Evolutionary conservation across 2,888 invertebrate genomes (phyloP).

Genomic region (Drosophila nr. perissopoda): DNA sequence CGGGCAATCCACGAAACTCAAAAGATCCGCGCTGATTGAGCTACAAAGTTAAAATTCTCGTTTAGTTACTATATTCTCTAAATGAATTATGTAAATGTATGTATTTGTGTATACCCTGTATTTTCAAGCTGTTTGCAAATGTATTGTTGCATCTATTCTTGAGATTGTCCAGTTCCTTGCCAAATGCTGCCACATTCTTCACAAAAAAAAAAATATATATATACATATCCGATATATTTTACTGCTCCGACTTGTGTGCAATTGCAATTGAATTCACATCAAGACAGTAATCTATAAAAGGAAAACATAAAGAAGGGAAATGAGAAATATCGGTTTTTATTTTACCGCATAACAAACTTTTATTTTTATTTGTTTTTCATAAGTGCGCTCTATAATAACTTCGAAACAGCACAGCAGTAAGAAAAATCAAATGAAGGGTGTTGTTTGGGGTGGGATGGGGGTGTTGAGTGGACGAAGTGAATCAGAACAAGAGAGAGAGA

Average conservation of each 20-base stretch:
- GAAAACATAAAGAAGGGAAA: background rate
- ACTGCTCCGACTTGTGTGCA: background rate
- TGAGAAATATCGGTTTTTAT: background rate
- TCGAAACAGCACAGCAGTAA: background rate
- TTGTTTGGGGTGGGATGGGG: background rate
- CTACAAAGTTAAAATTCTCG: constrained; percentile 62
- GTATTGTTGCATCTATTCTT: constrained; percentile 82
- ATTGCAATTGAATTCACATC: background rate
- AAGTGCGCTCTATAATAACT: background rate
- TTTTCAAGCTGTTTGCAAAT: constrained; percentile 62
- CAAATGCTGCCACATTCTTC: constrained; percentile 44
- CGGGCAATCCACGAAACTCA: constrained; percentile 83
- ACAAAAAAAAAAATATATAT: too few relatives aligned
- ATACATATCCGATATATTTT: background rate
- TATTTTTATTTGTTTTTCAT: background rate
- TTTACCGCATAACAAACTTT: background rate
- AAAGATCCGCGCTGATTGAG: constrained; percentile 85
- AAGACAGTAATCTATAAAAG: background rate
- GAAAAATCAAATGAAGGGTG: too few relatives aligned
- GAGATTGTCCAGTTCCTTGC: constrained; percentile 85
- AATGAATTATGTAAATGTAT: background rate
- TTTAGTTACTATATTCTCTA: background rate
- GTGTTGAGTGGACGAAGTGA: background rate
- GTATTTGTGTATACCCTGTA: constrained; percentile 63
- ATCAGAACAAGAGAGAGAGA: background rate